Conservation (phyloP, 2,888 invertebrate genomes). For the Helobdella robusta region DNA sequence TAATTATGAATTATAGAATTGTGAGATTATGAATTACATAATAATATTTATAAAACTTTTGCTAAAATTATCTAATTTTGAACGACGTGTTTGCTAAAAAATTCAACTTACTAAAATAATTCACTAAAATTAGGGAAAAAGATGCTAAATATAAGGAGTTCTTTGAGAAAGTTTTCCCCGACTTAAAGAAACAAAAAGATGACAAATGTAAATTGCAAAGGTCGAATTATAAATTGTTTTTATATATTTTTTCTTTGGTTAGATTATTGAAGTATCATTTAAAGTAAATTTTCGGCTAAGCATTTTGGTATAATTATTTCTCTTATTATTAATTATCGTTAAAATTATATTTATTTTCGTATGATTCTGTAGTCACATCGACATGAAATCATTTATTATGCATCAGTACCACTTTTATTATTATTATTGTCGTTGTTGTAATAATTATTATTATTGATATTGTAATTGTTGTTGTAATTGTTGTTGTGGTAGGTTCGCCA, state of each 20-base stretch:
- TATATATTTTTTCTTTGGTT: neutral
- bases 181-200: constrained; percentile 85
- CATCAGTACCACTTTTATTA: too few relatives aligned
- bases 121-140: constrained; percentile 54
- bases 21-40: too few relatives aligned
- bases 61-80: too few relatives aligned
- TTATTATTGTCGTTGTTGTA: too few relatives aligned
- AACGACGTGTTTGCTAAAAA: too few relatives aligned
- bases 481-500: constrained; percentile 5
- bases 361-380: neutral
- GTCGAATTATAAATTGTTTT: constrained; percentile 7
- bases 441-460: too few relatives aligned
- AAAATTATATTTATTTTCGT: neutral
- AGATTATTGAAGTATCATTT: neutral
- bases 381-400: neutral
- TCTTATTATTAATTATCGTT: neutral
- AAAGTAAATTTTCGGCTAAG: neutral
- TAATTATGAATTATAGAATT: too few relatives aligned
- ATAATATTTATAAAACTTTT: too few relatives aligned
- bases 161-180: constrained; percentile 95
- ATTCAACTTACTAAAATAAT: too few relatives aligned
- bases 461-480: neutral
- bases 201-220: constrained; percentile 68
- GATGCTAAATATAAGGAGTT: constrained; percentile 86
- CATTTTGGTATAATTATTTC: neutral